Base-by-base conservation (phyloP, 2,888 invertebrate genomes). In the Anaspis maculata region DNA sequence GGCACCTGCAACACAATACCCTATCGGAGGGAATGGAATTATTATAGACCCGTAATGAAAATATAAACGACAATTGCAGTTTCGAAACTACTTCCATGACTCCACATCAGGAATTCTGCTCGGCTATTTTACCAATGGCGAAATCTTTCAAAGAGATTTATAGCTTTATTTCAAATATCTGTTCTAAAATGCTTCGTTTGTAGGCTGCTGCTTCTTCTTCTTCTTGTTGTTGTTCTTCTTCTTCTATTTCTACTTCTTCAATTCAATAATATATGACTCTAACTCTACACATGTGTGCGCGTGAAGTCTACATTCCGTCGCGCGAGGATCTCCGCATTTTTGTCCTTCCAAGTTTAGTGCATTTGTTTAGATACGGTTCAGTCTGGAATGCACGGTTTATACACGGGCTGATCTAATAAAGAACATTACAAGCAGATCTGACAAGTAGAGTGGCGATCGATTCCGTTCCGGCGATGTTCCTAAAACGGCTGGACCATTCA, bases 131-230 rank as follows among this genome's bases (percentile, higher is more conserved):
- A 50, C 45, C 47, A 46, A 19, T 49, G 49, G 44, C 44, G 49
- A 49, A 52, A 52, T 52, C 49, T 48, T 48, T 50, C 45, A 42
- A 32, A 25, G 51, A 54, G 51, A 54, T 56, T 56, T 56, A 54
- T 56, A 51, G 55, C 54, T 57, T 56, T 54, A 56, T 56, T 57
- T 53, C 51, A 56, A 51, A 51, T 54, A 54, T 55, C 54, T 52
- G 52, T 52, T 52, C 46, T 48, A n/a, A n/a, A n/a, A n/a, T n/a
- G n/a, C n/a, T n/a, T n/a, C n/a, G n/a, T n/a, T n/a, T n/a, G n/a
- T n/a, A n/a, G n/a, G n/a, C n/a, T n/a, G n/a, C n/a, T n/a, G n/a
- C n/a, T n/a, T n/a, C n/a, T n/a, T n/a, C n/a, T n/a, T n/a, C n/a
- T n/a, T n/a, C n/a, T n/a, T n/a, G n/a, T n/a, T n/a, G n/a, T n/a